A percentile compares a stretch with the other conserved stretches of the same genome.
Conservation (phyloP, 1,140 invertebrate genomes). For the Bombus sylvicola region DNA sequence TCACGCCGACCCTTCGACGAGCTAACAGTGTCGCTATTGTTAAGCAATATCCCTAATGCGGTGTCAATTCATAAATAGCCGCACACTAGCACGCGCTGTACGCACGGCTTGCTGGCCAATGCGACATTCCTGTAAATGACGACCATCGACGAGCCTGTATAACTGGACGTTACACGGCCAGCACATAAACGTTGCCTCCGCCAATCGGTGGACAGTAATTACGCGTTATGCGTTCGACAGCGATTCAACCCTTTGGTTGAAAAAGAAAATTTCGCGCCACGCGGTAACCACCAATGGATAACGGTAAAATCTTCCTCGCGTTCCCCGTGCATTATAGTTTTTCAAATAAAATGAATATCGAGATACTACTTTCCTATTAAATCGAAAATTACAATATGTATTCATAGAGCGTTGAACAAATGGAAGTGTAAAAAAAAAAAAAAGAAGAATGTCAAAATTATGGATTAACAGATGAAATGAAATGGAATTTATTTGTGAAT, state of each 20-base stretch:
- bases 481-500: no score
- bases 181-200: slow-evolving; percentile 46
- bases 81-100: no score
- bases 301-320: background rate
- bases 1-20: slow-evolving; percentile 34
- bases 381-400: background rate
- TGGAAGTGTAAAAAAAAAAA: background rate
- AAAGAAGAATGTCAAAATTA: background rate
- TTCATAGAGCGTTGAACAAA: background rate
- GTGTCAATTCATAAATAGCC: slow-evolving; percentile 50
- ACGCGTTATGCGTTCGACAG: slow-evolving; percentile 56
- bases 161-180: slow-evolving; percentile 53
- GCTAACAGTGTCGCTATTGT: slow-evolving; percentile 42
- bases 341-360: background rate
- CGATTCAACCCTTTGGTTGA: slow-evolving; percentile 12
- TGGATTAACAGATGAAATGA: no score
- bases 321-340: background rate
- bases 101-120: background rate
- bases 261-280: slow-evolving; percentile 12
- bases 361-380: background rate
- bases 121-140: slow-evolving; percentile 47
- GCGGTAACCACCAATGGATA: slow-evolving; percentile 13
- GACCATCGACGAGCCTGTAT: slow-evolving; percentile 44
- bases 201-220: slow-evolving; percentile 63
- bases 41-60: slow-evolving; percentile 57